These are phyloP conservation scores for Drosophila pseudotalamancana DNA, from an alignment of 2,888 invertebrate species.

Conservation along the genomic window DNA sequence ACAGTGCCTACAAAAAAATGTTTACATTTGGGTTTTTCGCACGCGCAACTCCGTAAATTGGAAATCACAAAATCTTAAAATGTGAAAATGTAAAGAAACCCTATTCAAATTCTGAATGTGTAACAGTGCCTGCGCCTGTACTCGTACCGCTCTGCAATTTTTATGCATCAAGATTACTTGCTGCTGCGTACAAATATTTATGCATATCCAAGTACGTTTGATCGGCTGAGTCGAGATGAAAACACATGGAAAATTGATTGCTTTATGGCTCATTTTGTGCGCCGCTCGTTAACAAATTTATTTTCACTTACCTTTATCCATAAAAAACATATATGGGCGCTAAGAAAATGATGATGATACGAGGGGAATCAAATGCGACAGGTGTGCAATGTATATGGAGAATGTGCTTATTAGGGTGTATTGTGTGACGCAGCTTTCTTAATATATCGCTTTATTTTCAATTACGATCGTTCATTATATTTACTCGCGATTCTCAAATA, in stretches of 20 bases:
- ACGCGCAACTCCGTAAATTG: conserved; percentile 19
- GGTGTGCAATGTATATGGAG: background rate
- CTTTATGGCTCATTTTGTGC: conserved; percentile 78
- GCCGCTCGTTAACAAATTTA: conserved; percentile 67
- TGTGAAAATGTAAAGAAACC: conserved; percentile 59
- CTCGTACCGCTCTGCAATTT: conserved; percentile 22
- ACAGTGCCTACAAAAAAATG: conserved; percentile 48
- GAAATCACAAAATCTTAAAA: conserved; percentile 15
- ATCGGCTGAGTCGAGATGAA: conserved; percentile 34
- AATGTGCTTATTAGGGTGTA: background rate
- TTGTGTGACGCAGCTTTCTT: background rate
- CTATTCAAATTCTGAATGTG: conserved; percentile 23
- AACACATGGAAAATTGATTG: conserved; percentile 78
- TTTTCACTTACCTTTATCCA: conserved; percentile 45
- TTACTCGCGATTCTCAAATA: no score
- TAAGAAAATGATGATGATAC: background rate
- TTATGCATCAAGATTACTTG: conserved; percentile 47
- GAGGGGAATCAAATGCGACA: background rate
- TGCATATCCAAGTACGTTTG: conserved; percentile 63
- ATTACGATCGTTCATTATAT: no score
- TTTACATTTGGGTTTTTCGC: conserved; percentile 46
- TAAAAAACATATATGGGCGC: conserved; percentile 34
- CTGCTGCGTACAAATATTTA: conserved; percentile 53
- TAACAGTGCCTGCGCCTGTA: conserved; percentile 17
- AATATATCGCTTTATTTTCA: no score